Evolutionary conservation across 2,113 vertebrate genomes (phyloP), one percentile per base, ranked within the genome.

Genomic region (Malurus elegans): DNA sequence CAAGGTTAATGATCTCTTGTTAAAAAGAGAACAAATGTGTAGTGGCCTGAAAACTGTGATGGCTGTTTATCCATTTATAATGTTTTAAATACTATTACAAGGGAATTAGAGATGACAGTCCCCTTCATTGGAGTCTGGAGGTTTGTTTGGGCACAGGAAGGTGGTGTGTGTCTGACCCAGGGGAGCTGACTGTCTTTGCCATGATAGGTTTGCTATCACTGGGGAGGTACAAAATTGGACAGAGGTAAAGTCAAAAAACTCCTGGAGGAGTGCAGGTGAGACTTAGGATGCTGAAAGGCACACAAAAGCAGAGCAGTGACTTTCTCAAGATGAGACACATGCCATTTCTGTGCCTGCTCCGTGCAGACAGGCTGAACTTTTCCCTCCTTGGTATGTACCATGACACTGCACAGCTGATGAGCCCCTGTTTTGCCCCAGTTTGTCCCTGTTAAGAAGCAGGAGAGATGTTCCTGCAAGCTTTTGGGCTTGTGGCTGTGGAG

Each of bases 1-100:
- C 71, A 95, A 96, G 84, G 82, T 96, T 96, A 96, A 95, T 32
- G 82, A 56, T 86, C 62, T 19, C 75, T 92, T 93, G 60, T 86
- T 88, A 58, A 79, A 86, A 88, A 53, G 61, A 78, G 82, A 90
- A 86, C 34, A 64, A 88, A 73, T 50, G 36, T 79, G 36, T 60
- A 53, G 16, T 34, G 44, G 21, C 58, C 64, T 80, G 85, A n/a
- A 82, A 92, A 86, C 70, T 31, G 57, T 89, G 70, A 31, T 53
- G 60, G 13, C 21, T 91, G 23, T 75, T 86, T 61, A 85, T 25
- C 25, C 36, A 32, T 48, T 20, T 69, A 1, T 74, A 47, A 74
- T 47, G 10, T 18, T 51, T 40, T 67, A 50, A 90, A 90, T 38
- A 8, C 36, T 66, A 8, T 90, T 88, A 88, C 31, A n/a, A 73